Conservation (phyloP, 2,113 vertebrate genomes). For the Callospermophilus lateralis region DNA sequence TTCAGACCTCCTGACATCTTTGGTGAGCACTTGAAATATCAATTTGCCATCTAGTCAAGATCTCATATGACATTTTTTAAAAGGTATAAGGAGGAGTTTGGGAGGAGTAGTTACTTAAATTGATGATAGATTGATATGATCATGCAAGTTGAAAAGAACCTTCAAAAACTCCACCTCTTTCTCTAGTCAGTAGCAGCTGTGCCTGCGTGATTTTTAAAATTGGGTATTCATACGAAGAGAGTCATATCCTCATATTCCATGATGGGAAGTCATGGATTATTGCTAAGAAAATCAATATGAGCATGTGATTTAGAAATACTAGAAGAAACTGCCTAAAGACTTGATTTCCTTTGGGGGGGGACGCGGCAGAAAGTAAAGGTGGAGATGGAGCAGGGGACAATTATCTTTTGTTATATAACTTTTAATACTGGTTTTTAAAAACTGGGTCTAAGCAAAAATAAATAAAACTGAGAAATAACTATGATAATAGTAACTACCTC, state of each 20-base stretch:
- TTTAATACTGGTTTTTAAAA: background rate
- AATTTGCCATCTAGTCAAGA: background rate
- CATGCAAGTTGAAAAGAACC: background rate
- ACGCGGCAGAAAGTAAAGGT: background rate
- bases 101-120: background rate
- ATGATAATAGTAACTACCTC: background rate
- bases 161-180: background rate
- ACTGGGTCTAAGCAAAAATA: background rate
- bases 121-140: background rate
- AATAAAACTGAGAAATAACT: background rate
- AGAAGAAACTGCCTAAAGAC: background rate
- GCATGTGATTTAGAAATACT: background rate
- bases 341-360: background rate
- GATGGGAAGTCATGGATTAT: background rate
- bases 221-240: background rate
- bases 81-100: background rate
- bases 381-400: background rate
- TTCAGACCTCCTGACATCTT: background rate
- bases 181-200: background rate
- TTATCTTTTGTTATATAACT: background rate
- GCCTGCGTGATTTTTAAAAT: background rate
- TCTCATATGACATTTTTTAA: background rate
- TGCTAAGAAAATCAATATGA: conserved; percentile 9
- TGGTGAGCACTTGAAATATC: background rate
- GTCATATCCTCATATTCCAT: background rate